Percentiles rank a stretch among this genome's conserved stretches.
Conservation (phyloP, 2,797 vertebrate species). For the Ctenochaetus hawaiiensis region DNA sequence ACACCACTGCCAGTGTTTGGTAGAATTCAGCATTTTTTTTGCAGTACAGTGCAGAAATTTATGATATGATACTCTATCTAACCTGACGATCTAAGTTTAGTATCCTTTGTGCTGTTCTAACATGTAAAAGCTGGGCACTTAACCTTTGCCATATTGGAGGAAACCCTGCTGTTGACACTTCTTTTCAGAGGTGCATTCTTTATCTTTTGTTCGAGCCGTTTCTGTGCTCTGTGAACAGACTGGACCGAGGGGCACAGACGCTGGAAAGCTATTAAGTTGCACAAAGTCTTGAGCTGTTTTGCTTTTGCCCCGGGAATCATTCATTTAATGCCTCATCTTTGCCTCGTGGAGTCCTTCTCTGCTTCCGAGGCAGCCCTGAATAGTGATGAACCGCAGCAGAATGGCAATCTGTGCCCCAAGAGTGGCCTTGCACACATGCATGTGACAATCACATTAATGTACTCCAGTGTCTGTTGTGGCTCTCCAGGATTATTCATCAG, state of each 20-base stretch:
- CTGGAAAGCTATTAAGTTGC: constrained; percentile 69
- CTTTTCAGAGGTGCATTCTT: constrained; percentile 52
- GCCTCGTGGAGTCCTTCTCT: constrained; percentile 34
- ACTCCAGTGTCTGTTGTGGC: constrained; percentile 54
- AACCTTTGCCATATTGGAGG: constrained; percentile 65
- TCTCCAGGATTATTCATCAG: constrained; percentile 70
- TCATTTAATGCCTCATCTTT: constrained; percentile 73
- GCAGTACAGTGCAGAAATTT: background rate
- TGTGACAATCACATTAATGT: constrained; percentile 71
- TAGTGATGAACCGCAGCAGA: constrained; percentile 57
- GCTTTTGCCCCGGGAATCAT: constrained; percentile 69
- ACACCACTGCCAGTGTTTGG: too few relatives aligned
- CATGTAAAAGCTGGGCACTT: constrained; percentile 62
- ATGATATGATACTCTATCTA: constrained; percentile 19
- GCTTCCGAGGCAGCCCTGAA: constrained; percentile 52
- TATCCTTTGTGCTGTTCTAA: constrained; percentile 39
- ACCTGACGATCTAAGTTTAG: background rate
- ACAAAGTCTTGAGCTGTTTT: constrained; percentile 60
- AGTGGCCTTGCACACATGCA: constrained; percentile 55
- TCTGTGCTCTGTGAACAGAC: constrained; percentile 54
- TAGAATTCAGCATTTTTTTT: background rate
- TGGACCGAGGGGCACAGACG: constrained; percentile 44
- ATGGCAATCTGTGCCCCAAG: constrained; percentile 51
- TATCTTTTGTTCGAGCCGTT: constrained; percentile 64
- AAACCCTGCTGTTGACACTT: constrained; percentile 43